A percentile compares a stretch with the other conserved stretches of the same genome.
Conservation (phyloP, 2,797 vertebrate species). For the Galaxias olidus region DNA sequence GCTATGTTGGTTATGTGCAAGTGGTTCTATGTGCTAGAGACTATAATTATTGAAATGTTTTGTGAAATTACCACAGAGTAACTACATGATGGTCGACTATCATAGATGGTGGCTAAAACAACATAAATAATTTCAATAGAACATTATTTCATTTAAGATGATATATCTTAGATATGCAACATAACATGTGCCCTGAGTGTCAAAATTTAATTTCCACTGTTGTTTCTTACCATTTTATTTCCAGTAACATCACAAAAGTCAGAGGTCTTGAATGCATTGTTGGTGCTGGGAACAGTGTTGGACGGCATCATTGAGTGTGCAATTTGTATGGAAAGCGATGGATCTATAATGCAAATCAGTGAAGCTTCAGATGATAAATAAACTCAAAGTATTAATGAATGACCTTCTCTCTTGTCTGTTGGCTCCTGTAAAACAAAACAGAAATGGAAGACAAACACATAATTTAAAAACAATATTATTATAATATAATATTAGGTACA, state of each 20-base stretch:
- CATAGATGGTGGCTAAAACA: too few relatives aligned
- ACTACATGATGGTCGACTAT: too few relatives aligned
- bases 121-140: too few relatives aligned
- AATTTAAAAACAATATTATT: too few relatives aligned
- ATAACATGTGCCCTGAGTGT: too few relatives aligned
- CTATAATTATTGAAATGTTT: too few relatives aligned
- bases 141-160: too few relatives aligned
- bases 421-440: constrained; percentile 64
- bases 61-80: too few relatives aligned
- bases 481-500: not conserved
- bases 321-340: constrained; percentile 29
- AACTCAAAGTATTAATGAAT: constrained; percentile 49
- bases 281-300: constrained; percentile 74
- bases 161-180: not conserved
- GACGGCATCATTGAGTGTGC: constrained; percentile 77
- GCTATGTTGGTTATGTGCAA: too few relatives aligned
- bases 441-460: too few relatives aligned
- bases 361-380: constrained; percentile 40
- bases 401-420: constrained; percentile 61
- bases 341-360: constrained; percentile 26
- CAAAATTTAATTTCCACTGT: constrained; percentile 10
- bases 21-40: too few relatives aligned
- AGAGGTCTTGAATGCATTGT: constrained; percentile 69
- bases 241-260: constrained; percentile 69
- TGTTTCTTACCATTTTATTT: constrained; percentile 75